These are phyloP conservation scores for Chaetodon trifasciatus DNA, from an alignment of 2,797 vertebrate genomes.

Conservation along the genomic window DNA sequence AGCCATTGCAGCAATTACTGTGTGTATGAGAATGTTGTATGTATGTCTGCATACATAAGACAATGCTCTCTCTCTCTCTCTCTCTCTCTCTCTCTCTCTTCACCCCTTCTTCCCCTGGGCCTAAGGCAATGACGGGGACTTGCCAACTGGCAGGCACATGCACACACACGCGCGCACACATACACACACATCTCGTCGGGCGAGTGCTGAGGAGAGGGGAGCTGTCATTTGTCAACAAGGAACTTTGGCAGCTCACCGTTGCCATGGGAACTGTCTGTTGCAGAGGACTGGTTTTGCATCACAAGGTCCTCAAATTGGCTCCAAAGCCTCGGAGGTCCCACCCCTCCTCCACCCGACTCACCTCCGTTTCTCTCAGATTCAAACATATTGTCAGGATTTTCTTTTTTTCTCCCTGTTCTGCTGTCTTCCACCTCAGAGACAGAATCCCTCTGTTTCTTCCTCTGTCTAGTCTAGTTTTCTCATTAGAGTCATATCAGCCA, in stretches of 20 bases:
- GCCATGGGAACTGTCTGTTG: conserved; percentile 94
- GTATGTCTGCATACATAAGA: conserved; percentile 46
- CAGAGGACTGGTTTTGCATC: conserved; percentile 91
- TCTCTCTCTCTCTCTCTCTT: conserved; percentile 17
- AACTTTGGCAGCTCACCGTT: conserved; percentile 90
- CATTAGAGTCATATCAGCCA: conserved; percentile 22
- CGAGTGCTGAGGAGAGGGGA: conserved; percentile 85
- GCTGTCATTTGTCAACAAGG: conserved; percentile 93
- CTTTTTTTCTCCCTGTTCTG: conserved; percentile 22
- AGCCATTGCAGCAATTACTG: conserved; percentile 3
- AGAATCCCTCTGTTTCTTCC: conserved; percentile 38
- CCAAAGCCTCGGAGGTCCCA: conserved; percentile 79
- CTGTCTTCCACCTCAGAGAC: conserved; percentile 29
- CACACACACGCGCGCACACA: conserved; percentile 30
- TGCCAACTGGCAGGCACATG: conserved; percentile 63
- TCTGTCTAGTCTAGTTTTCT: conserved; percentile 30
- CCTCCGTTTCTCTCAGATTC: conserved; percentile 65
- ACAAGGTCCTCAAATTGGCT: conserved; percentile 93
- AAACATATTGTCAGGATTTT: conserved; percentile 68
- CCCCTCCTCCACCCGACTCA: conserved; percentile 73
- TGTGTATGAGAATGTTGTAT: neutral
- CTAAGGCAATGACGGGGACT: conserved; percentile 60
- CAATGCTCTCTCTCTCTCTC: conserved; percentile 37
- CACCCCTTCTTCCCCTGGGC: conserved; percentile 29
- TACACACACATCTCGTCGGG: conserved; percentile 72